Conservation (phyloP, 2,113 vertebrate genomes). For the Delphinus delphis region DNA sequence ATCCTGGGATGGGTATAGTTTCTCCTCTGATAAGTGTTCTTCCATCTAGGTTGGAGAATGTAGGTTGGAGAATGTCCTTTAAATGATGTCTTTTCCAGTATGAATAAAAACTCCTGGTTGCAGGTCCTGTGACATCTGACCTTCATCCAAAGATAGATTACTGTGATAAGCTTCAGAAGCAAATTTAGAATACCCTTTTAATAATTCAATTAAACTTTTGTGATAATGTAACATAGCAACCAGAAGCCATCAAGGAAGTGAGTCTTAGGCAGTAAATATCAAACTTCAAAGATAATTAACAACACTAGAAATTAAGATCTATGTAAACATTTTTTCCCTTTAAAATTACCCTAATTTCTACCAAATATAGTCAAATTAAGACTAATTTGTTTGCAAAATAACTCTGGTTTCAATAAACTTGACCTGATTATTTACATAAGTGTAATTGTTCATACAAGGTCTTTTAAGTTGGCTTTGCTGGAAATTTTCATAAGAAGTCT, state of each 20-base stretch:
- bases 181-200: background rate
- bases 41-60: background rate
- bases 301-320: background rate
- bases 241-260: background rate
- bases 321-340: background rate
- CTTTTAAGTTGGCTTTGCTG: too few relatives aligned
- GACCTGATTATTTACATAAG: background rate
- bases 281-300: background rate
- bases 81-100: background rate
- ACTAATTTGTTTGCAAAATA: too few relatives aligned
- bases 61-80: background rate
- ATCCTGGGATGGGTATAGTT: background rate
- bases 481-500: too few relatives aligned
- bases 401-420: too few relatives aligned
- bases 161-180: background rate
- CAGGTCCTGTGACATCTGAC: background rate
- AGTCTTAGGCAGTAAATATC: background rate
- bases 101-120: background rate
- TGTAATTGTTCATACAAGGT: too few relatives aligned
- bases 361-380: background rate
- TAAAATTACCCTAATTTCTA: background rate
- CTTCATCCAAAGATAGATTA: background rate
- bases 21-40: background rate
- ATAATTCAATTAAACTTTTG: background rate
- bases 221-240: background rate